These are phyloP conservation scores for Mactra quadrangularis DNA, from an alignment of 1,140 invertebrate species.

Conservation along the genomic window DNA sequence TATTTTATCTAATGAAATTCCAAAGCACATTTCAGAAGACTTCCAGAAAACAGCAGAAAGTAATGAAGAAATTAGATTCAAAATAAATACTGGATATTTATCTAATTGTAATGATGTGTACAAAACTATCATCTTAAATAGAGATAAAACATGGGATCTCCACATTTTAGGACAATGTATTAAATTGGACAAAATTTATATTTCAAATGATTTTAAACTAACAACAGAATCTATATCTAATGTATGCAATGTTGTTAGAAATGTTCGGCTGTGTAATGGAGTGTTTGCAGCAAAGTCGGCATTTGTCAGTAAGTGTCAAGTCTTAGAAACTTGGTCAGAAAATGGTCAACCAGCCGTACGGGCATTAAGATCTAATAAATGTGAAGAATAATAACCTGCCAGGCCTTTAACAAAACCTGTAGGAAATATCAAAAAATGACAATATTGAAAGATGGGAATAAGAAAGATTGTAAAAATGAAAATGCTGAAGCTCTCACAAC, in stretches of 20 bases:
- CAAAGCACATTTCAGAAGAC: neutral
- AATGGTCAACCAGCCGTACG: too few species aligned
- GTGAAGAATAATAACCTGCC: neutral
- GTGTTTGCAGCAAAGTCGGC: neutral
- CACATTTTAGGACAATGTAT: neutral
- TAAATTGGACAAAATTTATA: neutral
- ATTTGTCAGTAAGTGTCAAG: constrained; percentile 9
- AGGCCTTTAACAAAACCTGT: neutral
- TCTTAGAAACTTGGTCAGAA: neutral
- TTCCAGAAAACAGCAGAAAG: neutral
- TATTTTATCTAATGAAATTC: too few species aligned
- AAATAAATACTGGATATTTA: neutral
- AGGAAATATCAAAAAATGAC: too few species aligned
- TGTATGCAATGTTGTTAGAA: neutral
- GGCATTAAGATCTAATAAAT: neutral
- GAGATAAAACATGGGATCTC: neutral
- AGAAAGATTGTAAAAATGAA: too few species aligned
- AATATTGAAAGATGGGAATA: too few species aligned
- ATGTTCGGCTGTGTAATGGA: constrained; percentile 19
- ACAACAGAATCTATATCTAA: neutral
- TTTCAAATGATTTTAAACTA: neutral
- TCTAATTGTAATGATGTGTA: neutral
- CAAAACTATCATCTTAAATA: constrained; percentile 7
- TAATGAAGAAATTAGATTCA: neutral
- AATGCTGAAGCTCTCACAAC: neutral